These are phyloP conservation scores for Palaemon carinicauda DNA, from an alignment of 1,140 invertebrate genomes.

Conservation along the genomic window DNA sequence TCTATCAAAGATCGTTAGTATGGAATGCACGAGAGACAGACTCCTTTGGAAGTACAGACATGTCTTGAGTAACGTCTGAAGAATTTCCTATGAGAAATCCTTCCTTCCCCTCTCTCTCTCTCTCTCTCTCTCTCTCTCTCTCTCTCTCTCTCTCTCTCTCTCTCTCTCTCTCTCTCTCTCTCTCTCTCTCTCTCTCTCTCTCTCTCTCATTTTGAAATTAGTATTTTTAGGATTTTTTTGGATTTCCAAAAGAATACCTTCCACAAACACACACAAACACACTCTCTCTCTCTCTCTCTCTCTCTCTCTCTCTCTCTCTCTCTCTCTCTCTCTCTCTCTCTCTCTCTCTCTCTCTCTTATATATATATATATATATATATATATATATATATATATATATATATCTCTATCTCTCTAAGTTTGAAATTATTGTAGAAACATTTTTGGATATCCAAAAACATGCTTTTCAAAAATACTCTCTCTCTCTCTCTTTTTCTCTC, in stretches of 20 bases:
- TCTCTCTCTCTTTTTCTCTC: no score
- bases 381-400: no score
- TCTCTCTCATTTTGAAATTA: background rate
- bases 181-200: slow-evolving; percentile 18
- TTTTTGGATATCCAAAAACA: no score
- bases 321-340: background rate
- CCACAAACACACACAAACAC: background rate
- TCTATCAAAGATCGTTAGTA: no score
- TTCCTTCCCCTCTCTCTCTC: background rate
- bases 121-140: background rate
- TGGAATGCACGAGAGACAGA: no score
- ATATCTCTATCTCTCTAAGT: no score
- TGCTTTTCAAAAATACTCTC: no score
- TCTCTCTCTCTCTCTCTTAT: no score
- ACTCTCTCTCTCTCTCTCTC: no score
- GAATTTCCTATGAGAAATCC: background rate
- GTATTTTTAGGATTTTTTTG: background rate
- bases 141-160: background rate
- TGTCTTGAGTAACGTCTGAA: background rate
- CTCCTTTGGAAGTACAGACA: no score
- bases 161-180: slow-evolving; percentile 7
- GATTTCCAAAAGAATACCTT: background rate
- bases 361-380: no score
- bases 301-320: background rate
- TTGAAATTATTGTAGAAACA: no score